phyloP scores from a whole-genome alignment of 2,113 vertebrate genomes.

The Oceanites oceanicus region DNA sequence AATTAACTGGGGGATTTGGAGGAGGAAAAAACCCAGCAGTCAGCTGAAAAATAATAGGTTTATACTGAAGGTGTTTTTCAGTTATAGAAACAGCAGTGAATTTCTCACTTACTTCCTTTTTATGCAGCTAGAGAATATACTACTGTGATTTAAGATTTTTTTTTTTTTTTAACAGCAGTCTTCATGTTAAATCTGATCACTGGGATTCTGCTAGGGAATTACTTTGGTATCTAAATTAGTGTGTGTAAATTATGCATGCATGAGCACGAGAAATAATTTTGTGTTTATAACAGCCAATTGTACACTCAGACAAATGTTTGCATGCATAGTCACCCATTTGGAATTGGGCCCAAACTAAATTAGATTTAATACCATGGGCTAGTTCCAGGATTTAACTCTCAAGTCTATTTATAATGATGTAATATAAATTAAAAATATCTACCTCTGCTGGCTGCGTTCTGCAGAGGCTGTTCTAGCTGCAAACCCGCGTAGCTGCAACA shows the following conservation, averaged over 20 bases:
- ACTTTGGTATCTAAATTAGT: constrained; percentile 14
- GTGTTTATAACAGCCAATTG: constrained; percentile 40
- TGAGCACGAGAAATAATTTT: constrained; percentile 12
- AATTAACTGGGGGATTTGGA: not conserved
- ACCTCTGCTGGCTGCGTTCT: not conserved
- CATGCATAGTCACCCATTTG: constrained; percentile 31
- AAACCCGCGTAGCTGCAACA: not conserved
- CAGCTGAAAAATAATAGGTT: not conserved
- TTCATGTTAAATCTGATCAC: not conserved
- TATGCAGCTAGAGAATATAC: not conserved
- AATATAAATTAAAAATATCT: not conserved
- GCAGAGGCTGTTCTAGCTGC: not conserved
- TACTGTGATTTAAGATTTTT: not conserved
- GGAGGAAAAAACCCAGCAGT: not conserved
- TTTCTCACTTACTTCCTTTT: not conserved
- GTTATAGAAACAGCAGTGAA: not conserved
- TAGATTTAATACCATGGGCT: constrained; percentile 7
- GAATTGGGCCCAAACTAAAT: constrained; percentile 28
- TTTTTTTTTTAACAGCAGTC: not conserved
- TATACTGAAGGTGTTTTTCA: not conserved
- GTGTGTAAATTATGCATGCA: constrained; percentile 19
- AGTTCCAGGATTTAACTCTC: constrained; percentile 14
- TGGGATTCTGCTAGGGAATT: not conserved
- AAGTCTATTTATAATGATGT: constrained; percentile 6
- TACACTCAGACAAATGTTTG: constrained; percentile 9